Conservation (phyloP, 2,888 invertebrate genomes). For the Melanargia galathea region DNA sequence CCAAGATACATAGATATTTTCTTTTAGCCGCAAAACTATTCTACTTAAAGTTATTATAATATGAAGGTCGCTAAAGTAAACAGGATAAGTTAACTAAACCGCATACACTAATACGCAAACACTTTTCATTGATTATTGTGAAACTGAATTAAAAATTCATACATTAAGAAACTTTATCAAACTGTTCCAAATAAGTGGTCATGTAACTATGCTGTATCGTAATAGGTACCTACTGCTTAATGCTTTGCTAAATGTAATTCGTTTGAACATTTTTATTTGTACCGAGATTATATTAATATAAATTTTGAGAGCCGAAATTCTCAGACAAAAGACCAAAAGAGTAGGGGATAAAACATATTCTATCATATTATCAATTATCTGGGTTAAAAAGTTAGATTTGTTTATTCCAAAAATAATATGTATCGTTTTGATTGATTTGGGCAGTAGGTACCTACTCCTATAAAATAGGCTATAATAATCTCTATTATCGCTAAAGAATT, state of each 20-base stretch:
- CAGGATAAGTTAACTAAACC: slow-evolving; percentile 1
- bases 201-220: slow-evolving; percentile 35
- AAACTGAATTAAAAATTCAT: slow-evolving; percentile 28
- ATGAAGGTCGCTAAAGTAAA: background rate
- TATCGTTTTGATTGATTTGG: too few relatives aligned
- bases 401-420: too few relatives aligned
- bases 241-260: slow-evolving; percentile 22
- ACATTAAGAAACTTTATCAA: slow-evolving; percentile 29
- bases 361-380: too few relatives aligned
- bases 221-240: slow-evolving; percentile 34
- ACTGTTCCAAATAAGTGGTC: slow-evolving; percentile 36
- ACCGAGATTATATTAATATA: background rate
- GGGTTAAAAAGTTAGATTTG: too few relatives aligned
- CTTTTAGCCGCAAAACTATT: background rate
- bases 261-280: background rate
- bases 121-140: slow-evolving; percentile 16
- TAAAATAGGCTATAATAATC: too few relatives aligned
- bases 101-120: background rate
- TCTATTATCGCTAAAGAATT: too few relatives aligned
- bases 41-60: background rate
- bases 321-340: too few relatives aligned
- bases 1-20: too few relatives aligned
- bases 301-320: too few relatives aligned
- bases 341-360: too few relatives aligned
- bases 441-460: too few relatives aligned